Conservation (phyloP, 2,888 invertebrate species). For the Mythimna vitellina region DNA sequence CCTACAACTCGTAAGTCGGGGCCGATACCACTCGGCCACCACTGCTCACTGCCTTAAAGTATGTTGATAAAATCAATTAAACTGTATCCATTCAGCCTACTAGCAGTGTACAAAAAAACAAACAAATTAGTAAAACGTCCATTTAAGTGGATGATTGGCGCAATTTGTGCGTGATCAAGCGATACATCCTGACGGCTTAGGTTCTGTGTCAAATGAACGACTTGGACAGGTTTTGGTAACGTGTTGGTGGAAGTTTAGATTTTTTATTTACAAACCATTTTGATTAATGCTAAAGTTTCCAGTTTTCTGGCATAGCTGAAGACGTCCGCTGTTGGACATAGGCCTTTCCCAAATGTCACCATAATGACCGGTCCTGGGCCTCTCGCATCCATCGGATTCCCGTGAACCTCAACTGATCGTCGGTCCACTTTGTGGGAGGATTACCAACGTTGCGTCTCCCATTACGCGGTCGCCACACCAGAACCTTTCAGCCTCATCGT, state of each 20-base stretch:
- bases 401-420: too few species aligned
- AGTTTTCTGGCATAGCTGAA: background rate
- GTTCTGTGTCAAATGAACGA: constrained; percentile 1
- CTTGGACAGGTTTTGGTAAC: background rate
- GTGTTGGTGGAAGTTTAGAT: background rate
- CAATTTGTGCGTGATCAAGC: constrained; percentile 28
- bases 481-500: too few species aligned
- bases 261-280: background rate
- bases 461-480: too few species aligned
- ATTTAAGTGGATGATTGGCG: constrained; percentile 40
- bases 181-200: background rate
- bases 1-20: too few species aligned
- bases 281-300: background rate
- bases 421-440: too few species aligned
- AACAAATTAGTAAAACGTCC: constrained; percentile 17
- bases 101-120: background rate
- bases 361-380: too few species aligned
- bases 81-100: constrained; percentile 1
- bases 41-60: too few species aligned
- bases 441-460: too few species aligned
- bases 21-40: too few species aligned
- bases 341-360: too few species aligned
- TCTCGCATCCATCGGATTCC: too few species aligned
- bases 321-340: too few species aligned
- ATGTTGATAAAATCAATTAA: background rate